phyloP scores from a whole-genome alignment of 2,888 invertebrate genomes.

The Drosophila lutescens region DNA sequence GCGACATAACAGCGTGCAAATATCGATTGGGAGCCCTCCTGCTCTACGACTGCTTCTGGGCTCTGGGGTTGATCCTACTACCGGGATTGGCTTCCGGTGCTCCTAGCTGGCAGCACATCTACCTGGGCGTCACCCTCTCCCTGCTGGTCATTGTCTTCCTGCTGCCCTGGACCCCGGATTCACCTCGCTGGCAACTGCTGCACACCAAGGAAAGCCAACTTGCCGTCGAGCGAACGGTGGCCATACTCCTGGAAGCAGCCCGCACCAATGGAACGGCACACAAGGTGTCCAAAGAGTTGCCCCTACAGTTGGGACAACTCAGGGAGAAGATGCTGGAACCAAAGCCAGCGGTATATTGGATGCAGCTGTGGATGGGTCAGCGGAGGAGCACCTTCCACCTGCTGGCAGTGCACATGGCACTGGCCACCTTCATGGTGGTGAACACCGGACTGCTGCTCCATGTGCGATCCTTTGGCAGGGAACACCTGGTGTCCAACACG shows the following conservation, averaged over 20 bases:
- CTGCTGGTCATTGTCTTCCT: slow-evolving; percentile 82
- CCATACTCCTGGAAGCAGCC: slow-evolving; percentile 79
- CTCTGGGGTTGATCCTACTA: slow-evolving; percentile 83
- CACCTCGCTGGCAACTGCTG: slow-evolving; percentile 84
- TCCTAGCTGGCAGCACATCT: slow-evolving; percentile 83
- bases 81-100: slow-evolving; percentile 82
- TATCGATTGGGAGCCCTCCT: slow-evolving; percentile 80
- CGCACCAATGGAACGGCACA: slow-evolving; percentile 79
- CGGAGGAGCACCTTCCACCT: slow-evolving; percentile 72
- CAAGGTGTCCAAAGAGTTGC: slow-evolving; percentile 78
- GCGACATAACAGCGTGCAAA: slow-evolving; percentile 83
- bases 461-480: slow-evolving; percentile 84
- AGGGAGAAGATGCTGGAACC: slow-evolving; percentile 60
- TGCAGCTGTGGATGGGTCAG: slow-evolving; percentile 80
- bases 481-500: slow-evolving; percentile 82
- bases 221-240: slow-evolving; percentile 75
- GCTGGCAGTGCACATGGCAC: slow-evolving; percentile 81
- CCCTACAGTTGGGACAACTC: slow-evolving; percentile 64
- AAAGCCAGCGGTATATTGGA: slow-evolving; percentile 75
- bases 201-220: slow-evolving; percentile 67
- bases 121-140: slow-evolving; percentile 83
- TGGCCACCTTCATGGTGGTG: slow-evolving; percentile 82
- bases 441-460: slow-evolving; percentile 85
- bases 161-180: slow-evolving; percentile 84
- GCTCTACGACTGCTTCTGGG: slow-evolving; percentile 85